Evolutionary conservation across 2,888 invertebrate genomes (phyloP), one percentile per base, ranked within the genome.

Genomic region (Ditylenchus weischeri): DNA sequence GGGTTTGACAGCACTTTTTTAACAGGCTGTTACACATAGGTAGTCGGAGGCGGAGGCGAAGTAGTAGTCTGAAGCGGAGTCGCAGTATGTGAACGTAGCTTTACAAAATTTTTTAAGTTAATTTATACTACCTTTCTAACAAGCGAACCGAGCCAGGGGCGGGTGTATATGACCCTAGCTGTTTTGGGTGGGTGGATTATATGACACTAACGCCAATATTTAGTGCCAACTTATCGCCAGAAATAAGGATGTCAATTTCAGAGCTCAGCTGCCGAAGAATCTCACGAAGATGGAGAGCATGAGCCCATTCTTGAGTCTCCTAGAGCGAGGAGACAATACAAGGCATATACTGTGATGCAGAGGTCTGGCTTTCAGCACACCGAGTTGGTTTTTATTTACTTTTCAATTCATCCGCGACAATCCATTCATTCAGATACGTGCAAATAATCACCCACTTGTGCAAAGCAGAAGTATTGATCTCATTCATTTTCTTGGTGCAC

Each of bases 261-360:
- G 69, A 69, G 69, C 60, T 64, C 70, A 6, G 60, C 57, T 35
- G 47, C 43, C 21, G 66, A 58, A 29, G 68, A 68, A n/a, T 69
- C 69, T 47, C 62, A 69, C 18, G 69, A 70, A 19, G 69, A 65
- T 7, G 47, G 21, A 36, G 69, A 62, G 48, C 8, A 35, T 18
- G 63, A 35, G 15, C 23, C 43, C 29, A 51, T 35, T 23, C 35
- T 63, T 36, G 61, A 64, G 47, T 69, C 72, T 18, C 69, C 75
- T 29, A 66, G 71, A 5, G 75, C 73, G 38, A 64, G 75, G 57
- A 70, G 78, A 51, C 67, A 76, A 36, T 80, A 80, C 70, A 77
- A 80, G 60, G 75, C 79, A 19, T 80, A 79, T 65, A 80, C 79
- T 3, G 78, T 80, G 3, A 80, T 80, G 77, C 79, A 80, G 66